Base-by-base conservation (phyloP, 2,113 vertebrate genomes). In the Prolemur simus region DNA sequence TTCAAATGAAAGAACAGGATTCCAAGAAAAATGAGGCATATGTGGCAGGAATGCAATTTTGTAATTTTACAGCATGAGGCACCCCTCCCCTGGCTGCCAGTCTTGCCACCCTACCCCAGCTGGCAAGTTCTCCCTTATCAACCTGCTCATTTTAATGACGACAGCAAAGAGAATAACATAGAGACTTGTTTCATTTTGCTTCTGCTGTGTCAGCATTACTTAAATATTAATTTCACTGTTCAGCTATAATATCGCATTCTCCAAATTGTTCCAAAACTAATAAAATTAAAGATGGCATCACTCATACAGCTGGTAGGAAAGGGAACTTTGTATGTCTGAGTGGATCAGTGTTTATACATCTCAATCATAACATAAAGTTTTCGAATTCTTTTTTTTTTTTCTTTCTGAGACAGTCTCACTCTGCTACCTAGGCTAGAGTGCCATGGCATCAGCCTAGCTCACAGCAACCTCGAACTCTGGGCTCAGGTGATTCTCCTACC, bases 221-320 rank as follows among this genome's bases (percentile, higher is more conserved):
- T 45, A 52, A 96, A 96, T 87, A 85, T 37, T 95, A 94, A 34
- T 96, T 96, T 95, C 91, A 80, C 63, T 52, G 29, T 58, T 97
- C 56, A 94, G 87, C 0, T 18, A 90, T 87, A 88, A 82, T 66
- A 89, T 56, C 54, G 27, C 71, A 93, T 96, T 96, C 39, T 96
- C 42, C 63, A 92, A 90, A 94, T 91, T 97, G 68, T 85, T 94
- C 64, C 71, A 92, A 92, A 98, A 97, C 42, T 86, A 95, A 88
- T 52, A 92, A 34, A 96, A 64, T 77, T 89, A 96, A 98, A 98
- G 58, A 97, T 76, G 98, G 32, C n/a, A 93, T 94, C 87, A 93
- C 80, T 96, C 89, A 91, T 29, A 83, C 37, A 54, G 2, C 45
- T 96, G 13, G 8, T 85, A 97, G 49, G 15, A 97, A 97, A 97